phyloP scores from a whole-genome alignment of 2,113 vertebrate genomes.

The Cephalopholis sonnerati region DNA sequence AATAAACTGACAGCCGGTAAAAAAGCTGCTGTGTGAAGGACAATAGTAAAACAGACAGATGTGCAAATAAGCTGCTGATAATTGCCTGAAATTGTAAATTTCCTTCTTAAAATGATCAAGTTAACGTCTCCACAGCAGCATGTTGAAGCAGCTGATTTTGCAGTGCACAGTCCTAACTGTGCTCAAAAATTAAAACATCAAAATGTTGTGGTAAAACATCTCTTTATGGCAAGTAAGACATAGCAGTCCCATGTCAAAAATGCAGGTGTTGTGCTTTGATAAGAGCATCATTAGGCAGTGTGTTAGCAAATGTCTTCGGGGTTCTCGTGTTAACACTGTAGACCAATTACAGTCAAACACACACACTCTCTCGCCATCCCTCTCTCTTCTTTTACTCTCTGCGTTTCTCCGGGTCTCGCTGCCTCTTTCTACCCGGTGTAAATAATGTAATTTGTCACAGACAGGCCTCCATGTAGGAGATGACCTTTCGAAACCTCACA shows the following conservation, averaged over 20 bases:
- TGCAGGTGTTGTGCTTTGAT: slow-evolving; percentile 47
- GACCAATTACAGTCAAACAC: slow-evolving; percentile 68
- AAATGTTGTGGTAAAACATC: slow-evolving; percentile 7
- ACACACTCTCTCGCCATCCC: slow-evolving; percentile 3
- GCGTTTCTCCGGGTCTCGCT: slow-evolving; percentile 39
- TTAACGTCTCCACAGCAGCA: background rate
- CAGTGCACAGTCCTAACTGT: background rate
- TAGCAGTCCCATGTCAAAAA: slow-evolving; percentile 3
- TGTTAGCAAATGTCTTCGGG: slow-evolving; percentile 62
- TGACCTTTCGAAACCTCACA: slow-evolving; percentile 79
- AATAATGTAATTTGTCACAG: slow-evolving; percentile 82
- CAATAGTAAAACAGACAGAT: background rate
- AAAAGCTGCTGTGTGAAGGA: background rate
- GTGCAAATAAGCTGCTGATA: slow-evolving; percentile 4
- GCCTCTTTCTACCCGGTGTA: slow-evolving; percentile 65
- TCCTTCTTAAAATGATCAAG: background rate
- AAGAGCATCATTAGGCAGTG: slow-evolving; percentile 56
- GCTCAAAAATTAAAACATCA: slow-evolving; percentile 39
- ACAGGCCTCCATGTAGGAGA: slow-evolving; percentile 74
- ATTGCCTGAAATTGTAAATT: background rate
- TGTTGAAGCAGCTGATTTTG: background rate
- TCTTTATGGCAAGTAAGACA: background rate
- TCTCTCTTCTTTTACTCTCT: slow-evolving; percentile 24
- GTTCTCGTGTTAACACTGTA: slow-evolving; percentile 60
- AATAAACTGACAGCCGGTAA: slow-evolving; percentile 3